Percentiles rank a stretch among this genome's conserved stretches.
Conservation (phyloP, 2,888 invertebrate species). For the Nemapogon koenigi region DNA sequence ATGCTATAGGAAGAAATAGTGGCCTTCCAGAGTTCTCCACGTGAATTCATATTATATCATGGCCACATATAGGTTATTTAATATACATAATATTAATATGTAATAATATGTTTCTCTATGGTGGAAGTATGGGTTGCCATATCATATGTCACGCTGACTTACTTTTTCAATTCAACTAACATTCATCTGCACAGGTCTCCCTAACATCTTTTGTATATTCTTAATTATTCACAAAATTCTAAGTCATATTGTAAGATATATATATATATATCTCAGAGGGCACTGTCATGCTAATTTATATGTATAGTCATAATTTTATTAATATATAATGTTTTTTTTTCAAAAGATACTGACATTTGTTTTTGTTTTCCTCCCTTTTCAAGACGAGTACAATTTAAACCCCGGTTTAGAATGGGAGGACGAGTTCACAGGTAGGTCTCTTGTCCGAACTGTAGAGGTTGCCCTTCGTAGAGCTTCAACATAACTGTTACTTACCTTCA, state of each 20-base stretch:
- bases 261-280: not conserved
- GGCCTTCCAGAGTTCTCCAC: slow-evolving; percentile 68
- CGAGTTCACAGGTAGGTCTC: slow-evolving; percentile 98
- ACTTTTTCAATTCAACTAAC: slow-evolving; percentile 52
- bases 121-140: slow-evolving; percentile 55
- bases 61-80: slow-evolving; percentile 41
- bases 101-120: slow-evolving; percentile 40
- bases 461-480: slow-evolving; percentile 58
- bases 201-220: not conserved
- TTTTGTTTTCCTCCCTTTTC: slow-evolving; percentile 72
- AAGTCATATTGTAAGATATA: slow-evolving; percentile 53
- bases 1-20: too few relatives aligned
- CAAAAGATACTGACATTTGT: slow-evolving; percentile 63
- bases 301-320: slow-evolving; percentile 45
- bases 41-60: slow-evolving; percentile 26
- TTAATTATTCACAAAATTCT: slow-evolving; percentile 10
- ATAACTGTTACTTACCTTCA: slow-evolving; percentile 23
- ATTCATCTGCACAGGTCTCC: slow-evolving; percentile 53
- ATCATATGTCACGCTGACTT: slow-evolving; percentile 58
- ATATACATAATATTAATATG: slow-evolving; percentile 19
- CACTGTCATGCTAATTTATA: slow-evolving; percentile 29
- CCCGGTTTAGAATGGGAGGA: slow-evolving; percentile 99
- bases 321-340: slow-evolving; percentile 23
- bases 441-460: slow-evolving; percentile 49
- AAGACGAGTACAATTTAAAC: slow-evolving; percentile 99